These are phyloP conservation scores for Diplodus sargus DNA, from an alignment of 2,797 vertebrate genomes.

Conservation along the genomic window DNA sequence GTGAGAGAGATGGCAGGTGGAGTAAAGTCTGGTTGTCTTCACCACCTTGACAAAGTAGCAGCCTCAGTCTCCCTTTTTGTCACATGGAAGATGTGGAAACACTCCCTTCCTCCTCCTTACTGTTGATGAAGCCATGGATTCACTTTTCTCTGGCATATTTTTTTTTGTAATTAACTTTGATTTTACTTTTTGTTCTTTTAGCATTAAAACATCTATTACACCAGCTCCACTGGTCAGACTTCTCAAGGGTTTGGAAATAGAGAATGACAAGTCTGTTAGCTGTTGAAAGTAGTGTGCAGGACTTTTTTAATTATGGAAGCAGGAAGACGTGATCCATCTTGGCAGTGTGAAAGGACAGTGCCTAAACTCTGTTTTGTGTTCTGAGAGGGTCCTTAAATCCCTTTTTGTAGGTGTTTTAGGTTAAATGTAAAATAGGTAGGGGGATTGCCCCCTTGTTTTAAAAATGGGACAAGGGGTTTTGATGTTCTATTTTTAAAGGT, in stretches of 20 bases:
- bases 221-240: slow-evolving; percentile 47
- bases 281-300: slow-evolving; percentile 40
- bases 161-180: slow-evolving; percentile 70
- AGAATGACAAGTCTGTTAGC: slow-evolving; percentile 36
- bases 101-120: slow-evolving; percentile 63
- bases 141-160: slow-evolving; percentile 64
- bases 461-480: slow-evolving; percentile 35
- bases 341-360: slow-evolving; percentile 51
- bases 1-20: slow-evolving; percentile 38
- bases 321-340: slow-evolving; percentile 41
- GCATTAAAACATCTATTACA: slow-evolving; percentile 54
- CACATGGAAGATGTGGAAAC: slow-evolving; percentile 52
- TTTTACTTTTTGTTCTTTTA: slow-evolving; percentile 78
- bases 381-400: slow-evolving; percentile 52
- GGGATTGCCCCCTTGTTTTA: slow-evolving; percentile 30
- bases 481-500: slow-evolving; percentile 34
- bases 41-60: slow-evolving; percentile 70
- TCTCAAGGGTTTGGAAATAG: slow-evolving; percentile 19
- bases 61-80: slow-evolving; percentile 47
- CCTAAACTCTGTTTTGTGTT: slow-evolving; percentile 55
- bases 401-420: slow-evolving; percentile 40
- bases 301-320: slow-evolving; percentile 36
- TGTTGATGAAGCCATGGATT: slow-evolving; percentile 70
- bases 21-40: slow-evolving; percentile 81
- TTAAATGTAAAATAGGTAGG: slow-evolving; percentile 35